Percentiles rank a stretch among this genome's conserved stretches.
Conservation (phyloP, 1,140 invertebrate genomes). For the Cataglyphis hispanica region DNA sequence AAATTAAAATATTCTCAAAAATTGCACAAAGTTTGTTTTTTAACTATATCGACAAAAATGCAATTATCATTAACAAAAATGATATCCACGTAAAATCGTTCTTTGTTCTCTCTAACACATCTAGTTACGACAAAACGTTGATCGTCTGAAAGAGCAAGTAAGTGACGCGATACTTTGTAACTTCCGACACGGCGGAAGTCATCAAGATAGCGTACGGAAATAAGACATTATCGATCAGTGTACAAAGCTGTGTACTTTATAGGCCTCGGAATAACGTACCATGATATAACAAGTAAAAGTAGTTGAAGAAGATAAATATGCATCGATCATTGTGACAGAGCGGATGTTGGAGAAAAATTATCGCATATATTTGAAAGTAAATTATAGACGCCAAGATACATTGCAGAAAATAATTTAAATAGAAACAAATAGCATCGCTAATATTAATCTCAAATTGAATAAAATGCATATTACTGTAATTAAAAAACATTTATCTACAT, state of each 20-base stretch:
- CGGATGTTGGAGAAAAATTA: conserved; percentile 30
- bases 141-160: conserved; percentile 44
- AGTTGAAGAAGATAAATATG: conserved; percentile 28
- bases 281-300: conserved; percentile 47
- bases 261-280: conserved; percentile 4
- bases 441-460: background rate
- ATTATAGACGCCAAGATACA: background rate
- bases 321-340: conserved; percentile 54
- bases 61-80: background rate
- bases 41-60: background rate
- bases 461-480: background rate
- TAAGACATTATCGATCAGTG: conserved; percentile 60
- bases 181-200: conserved; percentile 50
- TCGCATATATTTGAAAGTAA: conserved; percentile 12
- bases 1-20: conserved; percentile 13
- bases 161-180: conserved; percentile 56
- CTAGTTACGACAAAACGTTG: conserved; percentile 18
- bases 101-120: background rate
- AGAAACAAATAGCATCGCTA: background rate
- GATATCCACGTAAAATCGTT: background rate
- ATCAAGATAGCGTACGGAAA: conserved; percentile 52
- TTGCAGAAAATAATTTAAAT: background rate
- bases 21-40: background rate
- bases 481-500: background rate
- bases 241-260: conserved; percentile 39